These are phyloP conservation scores for Xenopus tropicalis DNA, from an alignment of 2,113 vertebrate genomes.

Conservation along the genomic window UCB_Xtro_10.0 CM004448.2:79380501-79381000, in stretches of 20 bases:
- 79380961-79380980: constrained; percentile 93
- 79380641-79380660: neutral
- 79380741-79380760: too few relatives aligned
- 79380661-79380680: too few relatives aligned
- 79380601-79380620: constrained; percentile 9
- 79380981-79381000: constrained; percentile 49
- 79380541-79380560: constrained; percentile 96
- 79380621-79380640: neutral
- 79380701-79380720: too few relatives aligned
- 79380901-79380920: constrained; percentile 90
- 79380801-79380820: too few relatives aligned
- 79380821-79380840: too few relatives aligned
- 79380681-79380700: too few relatives aligned
- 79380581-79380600: neutral
- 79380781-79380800: too few relatives aligned
- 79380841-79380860: too few relatives aligned
- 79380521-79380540: constrained; percentile 88
- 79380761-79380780: too few relatives aligned
- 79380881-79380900: constrained; percentile 87
- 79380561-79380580: constrained; percentile 78
- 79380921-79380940: constrained; percentile 93
- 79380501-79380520: constrained; percentile 95
- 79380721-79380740: too few relatives aligned
- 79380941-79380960: constrained; percentile 97
- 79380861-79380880: neutral